These are phyloP conservation scores for Hemaris fuciformis DNA, from an alignment of 2,888 invertebrate species.

Conservation along the genomic window DNA sequence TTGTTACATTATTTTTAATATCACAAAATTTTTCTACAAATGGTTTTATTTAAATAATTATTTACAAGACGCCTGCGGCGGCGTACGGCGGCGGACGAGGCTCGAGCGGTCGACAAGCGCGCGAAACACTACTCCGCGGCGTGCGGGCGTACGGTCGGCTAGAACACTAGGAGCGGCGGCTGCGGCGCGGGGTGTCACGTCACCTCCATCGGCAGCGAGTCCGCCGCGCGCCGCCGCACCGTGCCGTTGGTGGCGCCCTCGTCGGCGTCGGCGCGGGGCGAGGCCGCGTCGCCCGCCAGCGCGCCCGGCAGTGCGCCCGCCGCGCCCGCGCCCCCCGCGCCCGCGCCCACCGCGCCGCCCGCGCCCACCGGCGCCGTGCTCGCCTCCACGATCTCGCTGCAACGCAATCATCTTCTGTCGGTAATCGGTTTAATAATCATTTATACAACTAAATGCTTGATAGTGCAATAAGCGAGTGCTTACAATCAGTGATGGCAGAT, in stretches of 20 bases:
- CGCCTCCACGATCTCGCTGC: conserved; percentile 57
- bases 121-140: conserved; percentile 23
- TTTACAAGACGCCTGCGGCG: conserved; percentile 22
- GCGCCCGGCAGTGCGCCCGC: conserved; percentile 19
- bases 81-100: conserved; percentile 15
- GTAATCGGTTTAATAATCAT: too few relatives aligned
- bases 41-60: conserved; percentile 25
- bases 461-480: too few relatives aligned
- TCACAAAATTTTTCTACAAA: conserved; percentile 32
- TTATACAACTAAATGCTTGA: too few relatives aligned
- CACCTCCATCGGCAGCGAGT: conserved; percentile 73
- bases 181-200: conserved; percentile 61
- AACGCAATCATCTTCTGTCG: conserved; percentile 12
- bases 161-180: conserved; percentile 38
- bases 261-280: conserved; percentile 25
- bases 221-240: conserved; percentile 48
- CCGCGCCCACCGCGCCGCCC: conserved; percentile 16
- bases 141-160: conserved; percentile 20
- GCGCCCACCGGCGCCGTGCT: conserved; percentile 34
- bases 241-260: conserved; percentile 41
- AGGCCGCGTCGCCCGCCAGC: conserved; percentile 13
- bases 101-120: conserved; percentile 14
- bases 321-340: conserved; percentile 18
- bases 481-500: too few relatives aligned
- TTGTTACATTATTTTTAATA: conserved; percentile 33